phyloP scores from a whole-genome alignment of 2,113 vertebrate species.

The Indri indri region DNA sequence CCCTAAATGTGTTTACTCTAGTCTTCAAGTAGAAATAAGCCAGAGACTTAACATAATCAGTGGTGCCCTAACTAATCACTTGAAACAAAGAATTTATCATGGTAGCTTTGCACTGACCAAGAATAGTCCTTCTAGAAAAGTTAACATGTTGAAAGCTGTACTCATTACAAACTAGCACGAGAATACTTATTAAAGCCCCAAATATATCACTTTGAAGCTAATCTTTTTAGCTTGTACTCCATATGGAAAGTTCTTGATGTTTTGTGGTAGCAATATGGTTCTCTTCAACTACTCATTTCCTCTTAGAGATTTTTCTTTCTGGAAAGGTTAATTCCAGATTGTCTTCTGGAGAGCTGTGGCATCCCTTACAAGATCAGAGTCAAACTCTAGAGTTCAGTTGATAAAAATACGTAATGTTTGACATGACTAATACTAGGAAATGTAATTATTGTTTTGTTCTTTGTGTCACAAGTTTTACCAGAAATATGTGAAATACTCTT shows the following conservation, averaged over 20 bases:
- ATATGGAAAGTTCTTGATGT: constrained; percentile 37
- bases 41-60: neutral
- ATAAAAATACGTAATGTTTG: neutral
- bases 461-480: constrained; percentile 30
- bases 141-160: neutral
- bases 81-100: neutral
- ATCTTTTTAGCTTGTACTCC: constrained; percentile 16
- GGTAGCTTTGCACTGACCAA: neutral
- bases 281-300: neutral
- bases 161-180: neutral
- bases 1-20: neutral
- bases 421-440: constrained; percentile 50
- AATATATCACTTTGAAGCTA: neutral
- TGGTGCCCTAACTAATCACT: neutral
- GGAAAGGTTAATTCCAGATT: neutral
- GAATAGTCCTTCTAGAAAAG: neutral
- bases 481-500: constrained; percentile 50
- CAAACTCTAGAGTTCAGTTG: neutral
- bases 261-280: constrained; percentile 19
- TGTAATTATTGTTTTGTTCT: constrained; percentile 62
- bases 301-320: constrained; percentile 6
- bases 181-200: constrained; percentile 22
- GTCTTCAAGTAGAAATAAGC: neutral
- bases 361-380: neutral
- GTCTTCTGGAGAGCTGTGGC: neutral